Percentiles rank a stretch among this genome's conserved stretches.
Evolutionary conservation across 2,797 vertebrate genomes (phyloP).

Genomic region (Tenualosa thibaudeaui): DNA sequence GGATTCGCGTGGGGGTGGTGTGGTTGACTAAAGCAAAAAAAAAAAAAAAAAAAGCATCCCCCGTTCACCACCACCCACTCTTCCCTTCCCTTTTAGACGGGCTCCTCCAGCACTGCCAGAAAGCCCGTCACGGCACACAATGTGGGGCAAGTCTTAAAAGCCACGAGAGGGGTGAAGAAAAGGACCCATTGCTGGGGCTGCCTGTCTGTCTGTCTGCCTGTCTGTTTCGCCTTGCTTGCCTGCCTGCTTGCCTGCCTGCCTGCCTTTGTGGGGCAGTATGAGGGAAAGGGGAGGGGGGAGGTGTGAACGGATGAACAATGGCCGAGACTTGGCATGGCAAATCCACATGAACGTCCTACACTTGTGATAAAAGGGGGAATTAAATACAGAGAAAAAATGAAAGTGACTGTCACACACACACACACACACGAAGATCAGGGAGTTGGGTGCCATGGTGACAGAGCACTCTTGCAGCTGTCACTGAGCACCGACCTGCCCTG

Average conservation of each 20-base stretch:
- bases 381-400: neutral
- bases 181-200: constrained; percentile 1
- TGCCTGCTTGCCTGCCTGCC: constrained; percentile 2
- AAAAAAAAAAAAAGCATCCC: neutral
- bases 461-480: neutral
- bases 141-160: constrained; percentile 8
- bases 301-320: constrained; percentile 54
- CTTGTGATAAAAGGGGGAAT: constrained; percentile 2
- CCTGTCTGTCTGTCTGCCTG: neutral
- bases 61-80: neutral
- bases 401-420: neutral
- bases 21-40: neutral
- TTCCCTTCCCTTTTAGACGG: neutral
- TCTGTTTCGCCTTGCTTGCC: neutral
- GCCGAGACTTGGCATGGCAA: constrained; percentile 67
- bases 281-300: neutral
- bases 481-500: neutral
- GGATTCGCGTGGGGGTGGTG: neutral
- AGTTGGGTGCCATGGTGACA: neutral
- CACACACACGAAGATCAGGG: neutral
- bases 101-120: neutral
- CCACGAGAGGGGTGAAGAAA: neutral
- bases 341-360: constrained; percentile 45
- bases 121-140: constrained; percentile 11
- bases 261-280: neutral